Evolutionary conservation across 53 echinoderm and acorn worm genomes (phyloP).

Genomic region (Paracentrotus lividus): DNA sequence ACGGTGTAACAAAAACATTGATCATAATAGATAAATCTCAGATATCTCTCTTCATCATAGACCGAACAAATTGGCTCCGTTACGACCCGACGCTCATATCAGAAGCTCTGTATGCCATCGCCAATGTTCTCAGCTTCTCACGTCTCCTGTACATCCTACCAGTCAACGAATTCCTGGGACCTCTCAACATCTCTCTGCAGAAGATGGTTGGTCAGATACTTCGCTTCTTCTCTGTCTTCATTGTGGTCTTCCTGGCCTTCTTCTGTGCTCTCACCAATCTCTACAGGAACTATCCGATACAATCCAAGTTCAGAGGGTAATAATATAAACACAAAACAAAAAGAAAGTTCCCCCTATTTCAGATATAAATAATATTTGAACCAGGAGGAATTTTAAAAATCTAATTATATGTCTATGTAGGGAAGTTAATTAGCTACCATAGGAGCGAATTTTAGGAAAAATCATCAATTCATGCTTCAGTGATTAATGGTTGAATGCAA

Average conservation of each 20-base stretch:
- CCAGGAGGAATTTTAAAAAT: too few species aligned
- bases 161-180: conserved; percentile 95
- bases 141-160: conserved; percentile 92
- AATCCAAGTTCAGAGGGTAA: conserved; percentile 82
- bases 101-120: conserved; percentile 86
- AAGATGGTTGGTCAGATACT: conserved; percentile 94
- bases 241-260: conserved; percentile 92
- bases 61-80: conserved; percentile 18
- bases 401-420: too few species aligned
- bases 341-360: too few species aligned
- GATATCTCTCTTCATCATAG: background rate
- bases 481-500: too few species aligned
- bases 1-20: background rate
- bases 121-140: conserved; percentile 93
- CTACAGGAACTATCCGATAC: conserved; percentile 79
- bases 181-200: conserved; percentile 92
- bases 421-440: too few species aligned
- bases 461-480: too few species aligned
- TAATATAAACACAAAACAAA: too few species aligned
- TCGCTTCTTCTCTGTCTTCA: conserved; percentile 89
- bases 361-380: too few species aligned
- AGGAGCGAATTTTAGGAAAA: too few species aligned
- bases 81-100: conserved; percentile 86
- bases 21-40: background rate
- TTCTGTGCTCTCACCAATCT: conserved; percentile 93